These are phyloP conservation scores for Drosophila parvula DNA, from an alignment of 1,140 invertebrate species.

Conservation along the genomic window DNA sequence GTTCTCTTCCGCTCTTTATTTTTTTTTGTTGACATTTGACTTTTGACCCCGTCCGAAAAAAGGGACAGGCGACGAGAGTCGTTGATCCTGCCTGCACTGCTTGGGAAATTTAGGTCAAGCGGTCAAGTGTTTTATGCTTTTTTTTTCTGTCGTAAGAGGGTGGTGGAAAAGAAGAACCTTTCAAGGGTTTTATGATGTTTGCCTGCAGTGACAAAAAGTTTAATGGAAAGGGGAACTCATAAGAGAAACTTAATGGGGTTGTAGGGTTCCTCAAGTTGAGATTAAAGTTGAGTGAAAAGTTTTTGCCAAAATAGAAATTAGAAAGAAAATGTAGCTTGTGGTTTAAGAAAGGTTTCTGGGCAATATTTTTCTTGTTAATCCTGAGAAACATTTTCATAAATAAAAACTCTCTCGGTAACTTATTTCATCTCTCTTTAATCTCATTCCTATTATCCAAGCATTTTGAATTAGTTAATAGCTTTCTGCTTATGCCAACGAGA, in stretches of 20 bases:
- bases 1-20: slow-evolving; percentile 34
- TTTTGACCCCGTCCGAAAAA: slow-evolving; percentile 47
- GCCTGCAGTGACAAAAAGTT: slow-evolving; percentile 54
- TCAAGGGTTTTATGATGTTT: slow-evolving; percentile 63
- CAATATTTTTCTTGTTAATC: no score
- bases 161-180: slow-evolving; percentile 26
- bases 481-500: background rate
- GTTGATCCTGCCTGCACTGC: slow-evolving; percentile 54
- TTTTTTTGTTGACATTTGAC: slow-evolving; percentile 63
- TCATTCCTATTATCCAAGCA: background rate
- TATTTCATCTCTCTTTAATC: no score
- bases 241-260: background rate
- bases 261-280: background rate
- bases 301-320: background rate
- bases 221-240: slow-evolving; percentile 3
- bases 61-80: slow-evolving; percentile 45
- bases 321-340: background rate
- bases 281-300: slow-evolving; percentile 18
- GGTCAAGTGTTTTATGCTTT: slow-evolving; percentile 72
- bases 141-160: slow-evolving; percentile 10
- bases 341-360: background rate
- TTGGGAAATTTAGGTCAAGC: slow-evolving; percentile 73
- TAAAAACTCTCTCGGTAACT: background rate
- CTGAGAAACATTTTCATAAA: no score
- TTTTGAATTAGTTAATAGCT: background rate